Evolutionary conservation across 2,113 vertebrate species (phyloP).

Genomic region (Camelus bactrianus): DNA sequence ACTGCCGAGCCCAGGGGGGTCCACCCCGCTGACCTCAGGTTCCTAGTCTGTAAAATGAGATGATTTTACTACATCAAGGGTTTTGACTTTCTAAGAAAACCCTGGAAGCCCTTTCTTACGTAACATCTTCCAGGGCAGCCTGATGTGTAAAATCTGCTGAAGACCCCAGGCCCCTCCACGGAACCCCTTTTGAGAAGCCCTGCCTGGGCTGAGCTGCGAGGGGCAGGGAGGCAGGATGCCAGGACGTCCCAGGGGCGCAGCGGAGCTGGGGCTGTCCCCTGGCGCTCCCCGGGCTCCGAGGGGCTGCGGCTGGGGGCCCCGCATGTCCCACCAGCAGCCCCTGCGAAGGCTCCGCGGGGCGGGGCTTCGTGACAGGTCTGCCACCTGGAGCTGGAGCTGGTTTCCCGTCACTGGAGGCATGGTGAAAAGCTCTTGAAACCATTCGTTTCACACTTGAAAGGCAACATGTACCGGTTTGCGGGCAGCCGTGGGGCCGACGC

Average conservation of each 20-base stretch:
- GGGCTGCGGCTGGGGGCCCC: not conserved
- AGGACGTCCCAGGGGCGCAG: too few relatives aligned
- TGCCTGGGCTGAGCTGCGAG: not conserved
- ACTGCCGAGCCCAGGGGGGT: rapidly evolving
- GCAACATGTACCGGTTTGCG: rapidly evolving
- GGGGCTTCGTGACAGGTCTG: not conserved
- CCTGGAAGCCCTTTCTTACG: not conserved
- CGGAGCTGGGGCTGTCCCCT: too few relatives aligned
- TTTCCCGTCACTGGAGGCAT: rapidly evolving
- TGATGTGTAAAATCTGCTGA: not conserved
- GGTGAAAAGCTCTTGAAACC: rapidly evolving
- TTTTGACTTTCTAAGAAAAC: not conserved
- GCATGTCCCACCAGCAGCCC: rapidly evolving
- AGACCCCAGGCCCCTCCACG: not conserved
- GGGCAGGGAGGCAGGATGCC: too few relatives aligned
- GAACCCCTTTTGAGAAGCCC: not conserved
- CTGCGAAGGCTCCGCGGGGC: too few relatives aligned
- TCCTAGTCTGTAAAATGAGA: not conserved
- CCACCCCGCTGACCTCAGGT: not conserved
- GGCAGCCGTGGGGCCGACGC: rapidly evolving
- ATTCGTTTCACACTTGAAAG: rapidly evolving
- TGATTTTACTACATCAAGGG: rapidly evolving
- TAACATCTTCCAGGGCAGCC: not conserved
- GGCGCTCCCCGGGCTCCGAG: rapidly evolving
- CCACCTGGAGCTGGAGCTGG: not conserved